Evolutionary conservation across 2,797 vertebrate genomes (phyloP).

Genomic region (Sarcoramphus papa): DNA sequence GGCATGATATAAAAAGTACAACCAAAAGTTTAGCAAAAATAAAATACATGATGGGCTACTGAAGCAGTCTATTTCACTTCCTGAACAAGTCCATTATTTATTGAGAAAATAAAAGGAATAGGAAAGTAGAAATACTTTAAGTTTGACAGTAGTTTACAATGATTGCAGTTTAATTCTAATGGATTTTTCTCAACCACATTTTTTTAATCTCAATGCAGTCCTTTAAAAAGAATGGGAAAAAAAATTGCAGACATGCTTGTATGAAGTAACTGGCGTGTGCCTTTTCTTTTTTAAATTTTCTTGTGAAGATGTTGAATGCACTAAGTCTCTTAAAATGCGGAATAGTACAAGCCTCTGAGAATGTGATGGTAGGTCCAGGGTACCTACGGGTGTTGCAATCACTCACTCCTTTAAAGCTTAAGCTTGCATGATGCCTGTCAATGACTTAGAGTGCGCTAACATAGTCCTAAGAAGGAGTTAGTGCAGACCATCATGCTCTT

Average conservation of each 20-base stretch:
- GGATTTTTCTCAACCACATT: background rate
- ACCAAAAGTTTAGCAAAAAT: background rate
- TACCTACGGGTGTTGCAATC: background rate
- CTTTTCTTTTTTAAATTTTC: background rate
- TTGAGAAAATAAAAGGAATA: background rate
- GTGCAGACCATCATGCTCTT: background rate
- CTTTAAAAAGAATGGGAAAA: background rate
- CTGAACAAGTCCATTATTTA: background rate
- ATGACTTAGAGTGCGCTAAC: background rate
- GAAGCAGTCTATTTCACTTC: background rate
- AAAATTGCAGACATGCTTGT: background rate
- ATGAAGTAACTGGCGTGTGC: background rate
- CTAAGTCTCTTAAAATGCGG: background rate
- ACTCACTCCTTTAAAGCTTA: background rate
- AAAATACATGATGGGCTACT: background rate
- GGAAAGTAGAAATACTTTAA: background rate
- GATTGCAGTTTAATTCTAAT: background rate
- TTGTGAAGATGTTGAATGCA: background rate
- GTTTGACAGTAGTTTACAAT: constrained; percentile 3
- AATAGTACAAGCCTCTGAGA: background rate
- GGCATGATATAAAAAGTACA: background rate
- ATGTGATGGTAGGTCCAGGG: background rate
- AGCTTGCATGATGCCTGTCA: background rate
- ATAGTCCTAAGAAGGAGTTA: background rate
- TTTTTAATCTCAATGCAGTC: background rate